phyloP scores from a whole-genome alignment of 2,113 vertebrate species.

The Ciconia maguari region DNA sequence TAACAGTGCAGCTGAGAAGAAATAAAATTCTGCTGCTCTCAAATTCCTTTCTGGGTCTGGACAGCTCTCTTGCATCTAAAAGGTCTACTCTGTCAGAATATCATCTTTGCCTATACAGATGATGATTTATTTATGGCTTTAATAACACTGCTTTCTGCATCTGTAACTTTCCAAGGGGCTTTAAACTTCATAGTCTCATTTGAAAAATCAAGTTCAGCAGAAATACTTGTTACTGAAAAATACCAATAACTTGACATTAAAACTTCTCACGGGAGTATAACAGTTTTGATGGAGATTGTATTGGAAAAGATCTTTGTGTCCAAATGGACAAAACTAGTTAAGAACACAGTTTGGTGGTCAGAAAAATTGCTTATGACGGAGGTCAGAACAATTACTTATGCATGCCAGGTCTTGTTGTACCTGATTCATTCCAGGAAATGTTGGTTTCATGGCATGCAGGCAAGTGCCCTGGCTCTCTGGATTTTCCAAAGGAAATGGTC shows the following conservation, averaged over 20 bases:
- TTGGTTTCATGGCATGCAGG: background rate
- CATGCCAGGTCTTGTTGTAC: background rate
- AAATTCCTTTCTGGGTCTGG: background rate
- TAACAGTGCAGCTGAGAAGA: background rate
- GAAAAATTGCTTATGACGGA: background rate
- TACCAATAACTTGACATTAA: background rate
- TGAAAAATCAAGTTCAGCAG: background rate
- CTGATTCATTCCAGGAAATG: background rate
- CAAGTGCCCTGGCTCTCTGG: background rate
- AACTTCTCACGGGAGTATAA: background rate
- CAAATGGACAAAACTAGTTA: background rate
- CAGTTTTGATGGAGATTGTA: background rate
- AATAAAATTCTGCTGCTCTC: background rate
- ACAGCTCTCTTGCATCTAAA: background rate
- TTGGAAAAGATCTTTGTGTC: background rate
- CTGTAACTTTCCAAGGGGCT: background rate
- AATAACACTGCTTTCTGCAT: background rate
- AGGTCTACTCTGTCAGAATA: background rate
- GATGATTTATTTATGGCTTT: background rate
- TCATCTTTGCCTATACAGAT: background rate
- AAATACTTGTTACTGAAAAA: background rate
- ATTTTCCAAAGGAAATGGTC: background rate
- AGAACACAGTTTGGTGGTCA: background rate
- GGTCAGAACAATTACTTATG: background rate
- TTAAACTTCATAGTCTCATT: background rate